A percentile compares a stretch with the other conserved stretches of the same genome.
phyloP scores from a whole-genome alignment of 2,888 invertebrate genomes.

The Itoplectis maculator region DNA sequence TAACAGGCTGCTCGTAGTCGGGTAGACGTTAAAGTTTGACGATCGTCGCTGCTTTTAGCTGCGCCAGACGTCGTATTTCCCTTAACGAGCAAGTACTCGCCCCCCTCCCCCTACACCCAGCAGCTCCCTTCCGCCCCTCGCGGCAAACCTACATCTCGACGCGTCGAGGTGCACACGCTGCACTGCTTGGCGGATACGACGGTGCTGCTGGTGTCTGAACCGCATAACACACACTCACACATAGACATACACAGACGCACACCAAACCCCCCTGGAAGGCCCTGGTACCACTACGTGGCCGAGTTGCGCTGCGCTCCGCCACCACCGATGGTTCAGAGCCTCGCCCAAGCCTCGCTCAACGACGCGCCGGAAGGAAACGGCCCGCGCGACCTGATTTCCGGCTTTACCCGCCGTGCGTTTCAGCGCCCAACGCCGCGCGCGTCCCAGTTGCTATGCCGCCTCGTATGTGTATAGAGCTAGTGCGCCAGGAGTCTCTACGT shows the following conservation, averaged over 20 bases:
- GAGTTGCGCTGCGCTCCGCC: background rate
- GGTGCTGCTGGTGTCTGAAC: background rate
- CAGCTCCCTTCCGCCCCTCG: background rate
- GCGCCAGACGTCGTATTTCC: slow-evolving; percentile 73
- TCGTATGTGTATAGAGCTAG: no score
- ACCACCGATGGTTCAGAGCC: slow-evolving; percentile 18
- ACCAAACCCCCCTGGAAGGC: no score
- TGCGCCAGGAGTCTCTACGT: no score
- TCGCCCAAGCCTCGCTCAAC: slow-evolving; percentile 27
- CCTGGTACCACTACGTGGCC: background rate
- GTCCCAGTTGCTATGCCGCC: slow-evolving; percentile 26
- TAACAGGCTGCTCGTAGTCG: slow-evolving; percentile 71
- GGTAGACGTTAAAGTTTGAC: slow-evolving; percentile 74
- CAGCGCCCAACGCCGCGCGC: background rate
- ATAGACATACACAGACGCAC: no score
- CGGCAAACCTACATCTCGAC: slow-evolving; percentile 26
- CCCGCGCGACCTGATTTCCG: slow-evolving; percentile 61
- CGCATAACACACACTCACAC: background rate
- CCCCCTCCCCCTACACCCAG: slow-evolving; percentile 19
- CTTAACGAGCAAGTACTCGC: slow-evolving; percentile 70
- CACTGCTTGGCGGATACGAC: background rate
- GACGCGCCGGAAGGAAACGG: slow-evolving; percentile 50
- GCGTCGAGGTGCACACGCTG: slow-evolving; percentile 17
- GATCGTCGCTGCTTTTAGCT: slow-evolving; percentile 71
- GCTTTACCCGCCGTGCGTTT: slow-evolving; percentile 20